Conservation (phyloP, 2,797 vertebrate genomes). For the Catharus ustulatus region DNA sequence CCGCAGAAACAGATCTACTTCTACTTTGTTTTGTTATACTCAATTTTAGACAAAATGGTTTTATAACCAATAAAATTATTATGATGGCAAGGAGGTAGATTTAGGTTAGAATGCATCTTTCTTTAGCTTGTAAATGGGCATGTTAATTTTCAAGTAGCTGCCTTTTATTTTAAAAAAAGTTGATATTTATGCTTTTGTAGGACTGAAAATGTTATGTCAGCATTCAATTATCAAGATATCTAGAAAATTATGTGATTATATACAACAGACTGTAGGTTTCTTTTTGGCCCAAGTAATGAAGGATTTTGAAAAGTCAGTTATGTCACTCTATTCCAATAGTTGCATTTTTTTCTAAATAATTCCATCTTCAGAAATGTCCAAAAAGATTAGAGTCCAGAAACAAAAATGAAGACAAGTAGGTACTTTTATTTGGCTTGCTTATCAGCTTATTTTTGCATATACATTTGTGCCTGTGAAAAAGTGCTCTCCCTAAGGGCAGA, state of each 20-base stretch:
- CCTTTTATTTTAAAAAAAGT: neutral
- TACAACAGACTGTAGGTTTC: neutral
- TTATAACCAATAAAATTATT: neutral
- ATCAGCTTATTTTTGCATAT: conserved; percentile 7
- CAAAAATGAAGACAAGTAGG: neutral
- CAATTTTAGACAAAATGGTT: neutral
- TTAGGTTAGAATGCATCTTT: neutral
- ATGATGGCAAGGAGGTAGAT: neutral
- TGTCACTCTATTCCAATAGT: neutral
- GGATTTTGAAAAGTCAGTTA: neutral
- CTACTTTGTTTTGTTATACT: neutral
- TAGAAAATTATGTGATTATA: neutral
- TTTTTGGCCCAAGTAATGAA: neutral
- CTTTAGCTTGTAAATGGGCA: neutral
- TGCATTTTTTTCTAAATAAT: neutral
- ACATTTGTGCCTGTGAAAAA: neutral
- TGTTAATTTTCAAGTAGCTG: neutral
- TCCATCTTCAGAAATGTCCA: neutral
- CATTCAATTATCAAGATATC: neutral
- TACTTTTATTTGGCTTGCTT: neutral
- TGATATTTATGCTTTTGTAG: neutral
- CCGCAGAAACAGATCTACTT: neutral
- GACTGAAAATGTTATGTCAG: neutral
- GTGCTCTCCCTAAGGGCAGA: neutral
- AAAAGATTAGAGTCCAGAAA: neutral